phyloP scores from a whole-genome alignment of 2,888 invertebrate genomes.

The Thecophora atra region DNA sequence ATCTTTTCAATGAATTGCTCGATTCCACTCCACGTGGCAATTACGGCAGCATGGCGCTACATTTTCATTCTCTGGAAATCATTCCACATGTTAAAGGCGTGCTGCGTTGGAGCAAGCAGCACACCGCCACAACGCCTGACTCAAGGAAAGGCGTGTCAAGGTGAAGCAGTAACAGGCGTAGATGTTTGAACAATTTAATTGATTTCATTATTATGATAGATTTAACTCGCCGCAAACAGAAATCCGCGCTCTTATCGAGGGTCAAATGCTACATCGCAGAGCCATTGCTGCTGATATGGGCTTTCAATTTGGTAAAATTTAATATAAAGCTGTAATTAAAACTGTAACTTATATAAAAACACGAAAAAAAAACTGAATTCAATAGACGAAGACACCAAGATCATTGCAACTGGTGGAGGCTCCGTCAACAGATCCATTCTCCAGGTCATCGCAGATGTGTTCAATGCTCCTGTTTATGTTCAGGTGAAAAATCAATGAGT shows the following conservation, averaged over 20 bases:
- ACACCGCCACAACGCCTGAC: conserved; percentile 59
- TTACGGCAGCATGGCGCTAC: conserved; percentile 81
- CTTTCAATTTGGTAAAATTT: conserved; percentile 72
- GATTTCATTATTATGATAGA: conserved; percentile 45
- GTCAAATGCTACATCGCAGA: conserved; percentile 87
- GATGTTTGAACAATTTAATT: not conserved
- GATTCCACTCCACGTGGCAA: conserved; percentile 89
- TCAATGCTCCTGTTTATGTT: conserved; percentile 89
- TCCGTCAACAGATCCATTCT: conserved; percentile 85
- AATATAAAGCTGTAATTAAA: not conserved
- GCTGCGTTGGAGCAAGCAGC: conserved; percentile 74
- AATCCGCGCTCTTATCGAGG: conserved; percentile 90
- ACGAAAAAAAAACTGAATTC: not conserved
- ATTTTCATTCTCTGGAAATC: conserved; percentile 71
- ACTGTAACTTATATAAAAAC: not conserved
- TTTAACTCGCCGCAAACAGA: conserved; percentile 75
- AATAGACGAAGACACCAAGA: conserved; percentile 70
- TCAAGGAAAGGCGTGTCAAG: conserved; percentile 53
- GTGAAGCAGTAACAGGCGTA: no score
- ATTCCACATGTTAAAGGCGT: conserved; percentile 72
- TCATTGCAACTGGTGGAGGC: conserved; percentile 94
- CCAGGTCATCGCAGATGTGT: conserved; percentile 92
- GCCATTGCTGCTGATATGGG: conserved; percentile 85
- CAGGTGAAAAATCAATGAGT: no score
- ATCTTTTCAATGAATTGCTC: conserved; percentile 82